Evolutionary conservation across 2,888 invertebrate genomes (phyloP), one percentile per base, ranked within the genome.

Genomic region (Hirtodrosophila duncani): DNA sequence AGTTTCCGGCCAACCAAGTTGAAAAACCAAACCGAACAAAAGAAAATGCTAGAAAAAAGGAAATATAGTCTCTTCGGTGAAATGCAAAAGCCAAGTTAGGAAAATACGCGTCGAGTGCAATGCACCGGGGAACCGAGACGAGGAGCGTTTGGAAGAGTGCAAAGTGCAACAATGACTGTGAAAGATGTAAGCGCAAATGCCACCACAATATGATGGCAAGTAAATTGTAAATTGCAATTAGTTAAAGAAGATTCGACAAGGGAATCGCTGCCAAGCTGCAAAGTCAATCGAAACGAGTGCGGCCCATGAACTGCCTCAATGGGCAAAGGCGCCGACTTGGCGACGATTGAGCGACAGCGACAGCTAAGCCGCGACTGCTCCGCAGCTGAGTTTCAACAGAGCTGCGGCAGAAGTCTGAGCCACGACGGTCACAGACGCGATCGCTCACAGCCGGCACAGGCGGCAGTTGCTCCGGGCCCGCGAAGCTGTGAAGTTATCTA

Each of bases 191-290:
- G 9, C 17, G 3, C 1, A 31, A 31, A 31, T 10, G 13, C n/a
- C 13, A 39, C 39, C 34, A 49, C 48, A 61, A 57, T 52, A 44
- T 31, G 45, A 55, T 52, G 38, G 39, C 34, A 39, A 38, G 34
- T 53, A 57, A 70, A 79, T 80, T 69, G 74, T 52, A 50, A 67
- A 79, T 80, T 69, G 74, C 53, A 50, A 67, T 61, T 56, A 77
- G 80, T 80, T 75, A 77, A 75, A 67, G 43, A 48, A 37, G 48
- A 58, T 41, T 63, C 49, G 34, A 23, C 18, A n/a, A n/a, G n/a
- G 34, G 23, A 39, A 30, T 17, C 26, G 18, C 13, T 17, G 30
- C 38, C 38, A 46, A 23, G 30, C 44, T 10, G 24, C 37, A 27
- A 31, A 42, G 36, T 62, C 61, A 58, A 55, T 56, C 64, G 49